These are phyloP conservation scores for Dicaeum eximium DNA, from an alignment of 2,113 vertebrate genomes.

Conservation along the genomic window DNA sequence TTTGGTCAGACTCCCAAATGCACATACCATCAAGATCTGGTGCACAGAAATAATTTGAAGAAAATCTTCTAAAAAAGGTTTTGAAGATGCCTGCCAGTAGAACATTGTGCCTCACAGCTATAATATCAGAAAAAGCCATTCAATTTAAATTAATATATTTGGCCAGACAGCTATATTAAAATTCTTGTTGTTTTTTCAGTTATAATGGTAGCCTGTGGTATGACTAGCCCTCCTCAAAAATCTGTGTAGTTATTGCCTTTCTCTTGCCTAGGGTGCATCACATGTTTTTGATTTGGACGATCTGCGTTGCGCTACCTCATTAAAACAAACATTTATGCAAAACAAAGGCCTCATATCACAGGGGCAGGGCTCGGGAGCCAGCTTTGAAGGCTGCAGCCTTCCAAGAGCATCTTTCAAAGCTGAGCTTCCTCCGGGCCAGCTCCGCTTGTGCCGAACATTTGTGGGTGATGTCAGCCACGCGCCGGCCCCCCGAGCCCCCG, in stretches of 20 bases:
- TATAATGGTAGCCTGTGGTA: slow-evolving; percentile 79
- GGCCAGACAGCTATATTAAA: slow-evolving; percentile 84
- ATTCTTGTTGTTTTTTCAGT: slow-evolving; percentile 78
- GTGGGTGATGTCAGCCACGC: slow-evolving; percentile 10
- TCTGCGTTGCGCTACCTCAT: slow-evolving; percentile 65
- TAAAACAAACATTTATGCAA: slow-evolving; percentile 73
- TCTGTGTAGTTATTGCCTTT: slow-evolving; percentile 76
- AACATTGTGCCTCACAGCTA: slow-evolving; percentile 76
- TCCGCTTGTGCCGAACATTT: background rate
- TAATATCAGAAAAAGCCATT: slow-evolving; percentile 76
- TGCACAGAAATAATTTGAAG: slow-evolving; percentile 52
- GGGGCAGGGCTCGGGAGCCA: slow-evolving; percentile 1
- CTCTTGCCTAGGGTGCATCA: slow-evolving; percentile 76
- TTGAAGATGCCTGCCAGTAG: slow-evolving; percentile 74
- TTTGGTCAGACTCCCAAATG: slow-evolving; percentile 40
- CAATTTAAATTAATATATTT: slow-evolving; percentile 82
- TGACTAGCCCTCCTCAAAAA: slow-evolving; percentile 75
- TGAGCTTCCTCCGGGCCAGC: background rate
- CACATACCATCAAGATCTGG: slow-evolving; percentile 50
- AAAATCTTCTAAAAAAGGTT: slow-evolving; percentile 69
- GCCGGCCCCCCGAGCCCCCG: background rate
- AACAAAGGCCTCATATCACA: slow-evolving; percentile 37
- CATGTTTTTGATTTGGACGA: slow-evolving; percentile 75
- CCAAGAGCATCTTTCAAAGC: slow-evolving; percentile 31
- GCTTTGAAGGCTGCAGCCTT: slow-evolving; percentile 36